Conservation (phyloP, 64 coral and sea anemone species). For the Pachyseris speciosa region DNA sequence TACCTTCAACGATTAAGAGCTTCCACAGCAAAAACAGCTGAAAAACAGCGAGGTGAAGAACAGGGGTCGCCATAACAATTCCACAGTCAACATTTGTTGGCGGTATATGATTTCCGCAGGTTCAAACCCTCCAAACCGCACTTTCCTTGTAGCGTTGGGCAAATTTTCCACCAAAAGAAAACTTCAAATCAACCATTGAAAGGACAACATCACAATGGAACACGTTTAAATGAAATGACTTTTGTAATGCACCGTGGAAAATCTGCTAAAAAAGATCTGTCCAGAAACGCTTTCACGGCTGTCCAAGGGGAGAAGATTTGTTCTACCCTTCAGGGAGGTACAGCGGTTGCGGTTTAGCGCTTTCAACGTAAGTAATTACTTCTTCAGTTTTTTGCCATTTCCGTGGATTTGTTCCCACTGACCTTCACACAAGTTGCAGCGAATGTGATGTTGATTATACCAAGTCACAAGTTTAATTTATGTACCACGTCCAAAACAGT, state of each 20-base stretch:
- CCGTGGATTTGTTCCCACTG: too few species aligned
- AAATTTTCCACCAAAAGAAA: background rate
- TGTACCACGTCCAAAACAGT: too few species aligned
- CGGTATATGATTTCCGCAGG: background rate
- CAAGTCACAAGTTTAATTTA: too few species aligned
- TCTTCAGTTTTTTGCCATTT: too few species aligned
- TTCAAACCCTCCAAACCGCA: background rate
- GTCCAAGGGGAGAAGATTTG: background rate
- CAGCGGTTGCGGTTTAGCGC: background rate
- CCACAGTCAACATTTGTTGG: background rate
- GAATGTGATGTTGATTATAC: too few species aligned
- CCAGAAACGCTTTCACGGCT: background rate
- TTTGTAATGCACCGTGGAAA: background rate
- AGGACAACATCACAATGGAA: background rate
- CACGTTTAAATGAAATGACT: background rate
- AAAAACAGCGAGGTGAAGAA: conserved; percentile 10
- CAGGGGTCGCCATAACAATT: conserved; percentile 33
- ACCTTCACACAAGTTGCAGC: too few species aligned
- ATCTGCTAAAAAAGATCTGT: background rate
- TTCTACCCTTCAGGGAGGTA: conserved; percentile 10
- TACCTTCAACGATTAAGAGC: conserved; percentile 23
- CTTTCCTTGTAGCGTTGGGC: background rate
- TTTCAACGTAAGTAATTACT: too few species aligned
- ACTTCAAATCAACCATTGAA: background rate
- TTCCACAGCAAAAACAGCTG: background rate